Conservation (phyloP, 2,113 vertebrate species). For the Electrona antarctica region DNA sequence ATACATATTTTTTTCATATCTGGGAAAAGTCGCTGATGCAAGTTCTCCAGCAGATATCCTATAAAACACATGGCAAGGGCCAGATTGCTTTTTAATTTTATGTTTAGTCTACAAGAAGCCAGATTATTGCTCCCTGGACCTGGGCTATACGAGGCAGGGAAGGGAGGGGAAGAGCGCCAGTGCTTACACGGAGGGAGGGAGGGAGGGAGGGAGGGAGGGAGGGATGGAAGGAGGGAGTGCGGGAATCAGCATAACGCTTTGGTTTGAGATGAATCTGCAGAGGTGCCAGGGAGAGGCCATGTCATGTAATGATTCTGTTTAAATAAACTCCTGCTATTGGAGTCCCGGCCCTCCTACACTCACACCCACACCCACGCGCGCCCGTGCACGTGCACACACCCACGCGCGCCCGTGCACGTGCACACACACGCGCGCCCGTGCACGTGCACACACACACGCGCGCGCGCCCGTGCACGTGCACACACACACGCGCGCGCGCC, state of each 20-base stretch:
- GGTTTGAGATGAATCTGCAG: conserved; percentile 72
- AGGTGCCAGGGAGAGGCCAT: conserved; percentile 46
- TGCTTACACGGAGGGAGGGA: conserved; percentile 36
- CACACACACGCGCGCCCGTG: too few relatives aligned
- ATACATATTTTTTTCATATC: conserved; percentile 43
- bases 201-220: conserved; percentile 65
- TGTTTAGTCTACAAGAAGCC: conserved; percentile 82
- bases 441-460: too few relatives aligned
- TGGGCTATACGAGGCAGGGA: conserved; percentile 2
- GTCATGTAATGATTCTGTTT: conserved; percentile 69
- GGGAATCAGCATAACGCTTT: conserved; percentile 76
- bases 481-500: too few relatives aligned
- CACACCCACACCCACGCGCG: too few relatives aligned
- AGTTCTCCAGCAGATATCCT: conserved; percentile 63
- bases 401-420: too few relatives aligned
- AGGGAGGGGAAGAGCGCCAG: too few relatives aligned
- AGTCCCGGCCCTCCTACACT: neutral
- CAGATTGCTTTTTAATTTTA: conserved; percentile 82
- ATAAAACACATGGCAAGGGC: conserved; percentile 67
- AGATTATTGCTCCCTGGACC: conserved; percentile 77
- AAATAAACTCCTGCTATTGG: conserved; percentile 61
- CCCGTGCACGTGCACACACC: too few relatives aligned
- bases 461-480: too few relatives aligned
- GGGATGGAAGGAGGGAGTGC: conserved; percentile 61
- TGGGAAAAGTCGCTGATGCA: conserved; percentile 78